Conservation (phyloP, 2,888 invertebrate genomes). For the Andricus quercusramuli region DNA sequence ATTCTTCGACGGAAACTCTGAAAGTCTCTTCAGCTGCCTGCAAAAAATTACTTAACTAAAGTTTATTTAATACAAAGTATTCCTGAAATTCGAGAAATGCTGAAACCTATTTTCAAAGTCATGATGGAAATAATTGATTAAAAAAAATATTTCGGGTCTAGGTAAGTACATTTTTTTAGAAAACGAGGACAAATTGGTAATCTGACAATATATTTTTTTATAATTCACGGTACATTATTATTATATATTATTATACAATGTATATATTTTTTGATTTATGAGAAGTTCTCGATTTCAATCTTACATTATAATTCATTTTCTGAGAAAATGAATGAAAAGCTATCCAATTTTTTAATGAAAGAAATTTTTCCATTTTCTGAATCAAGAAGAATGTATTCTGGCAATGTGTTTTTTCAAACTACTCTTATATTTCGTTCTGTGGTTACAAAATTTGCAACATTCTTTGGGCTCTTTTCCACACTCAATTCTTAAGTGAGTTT, state of each 20-base stretch:
- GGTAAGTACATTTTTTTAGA: neutral
- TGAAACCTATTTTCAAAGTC: neutral
- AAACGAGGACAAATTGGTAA: neutral
- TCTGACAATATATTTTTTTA: neutral
- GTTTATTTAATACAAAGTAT: neutral
- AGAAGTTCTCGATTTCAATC: no score
- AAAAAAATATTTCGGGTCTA: neutral
- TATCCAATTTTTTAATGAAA: neutral
- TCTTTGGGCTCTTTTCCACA: constrained; percentile 82
- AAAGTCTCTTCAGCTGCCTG: neutral
- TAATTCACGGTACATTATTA: neutral
- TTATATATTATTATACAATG: neutral
- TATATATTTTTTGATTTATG: no score
- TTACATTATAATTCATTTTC: no score
- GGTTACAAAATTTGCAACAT: constrained; percentile 80
- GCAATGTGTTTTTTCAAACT: constrained; percentile 80
- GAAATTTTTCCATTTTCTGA: neutral
- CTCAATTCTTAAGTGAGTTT: constrained; percentile 81
- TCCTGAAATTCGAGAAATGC: no score
- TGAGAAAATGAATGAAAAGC: no score
- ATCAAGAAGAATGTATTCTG: constrained; percentile 68
- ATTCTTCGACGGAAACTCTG: neutral
- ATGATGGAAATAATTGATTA: neutral
- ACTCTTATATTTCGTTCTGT: constrained; percentile 80
- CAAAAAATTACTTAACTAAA: neutral